Percentiles rank a stretch among this genome's conserved stretches.
phyloP scores from a whole-genome alignment of 2,113 vertebrate genomes.

The Copsychus sechellarum region DNA sequence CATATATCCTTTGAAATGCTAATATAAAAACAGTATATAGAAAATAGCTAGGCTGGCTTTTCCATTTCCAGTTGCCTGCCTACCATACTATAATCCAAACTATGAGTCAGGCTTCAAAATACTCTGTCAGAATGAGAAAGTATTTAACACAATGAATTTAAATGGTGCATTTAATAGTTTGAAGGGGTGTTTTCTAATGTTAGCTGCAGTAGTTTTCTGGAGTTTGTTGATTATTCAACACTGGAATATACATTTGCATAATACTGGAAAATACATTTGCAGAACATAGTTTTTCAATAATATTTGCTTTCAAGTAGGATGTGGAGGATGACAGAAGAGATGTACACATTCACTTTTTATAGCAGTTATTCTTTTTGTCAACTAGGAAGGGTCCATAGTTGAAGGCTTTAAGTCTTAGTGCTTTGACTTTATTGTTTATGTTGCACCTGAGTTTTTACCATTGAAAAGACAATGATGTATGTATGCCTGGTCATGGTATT shows the following conservation, averaged over 20 bases:
- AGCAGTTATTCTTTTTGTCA: not conserved
- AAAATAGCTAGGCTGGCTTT: constrained; percentile 32
- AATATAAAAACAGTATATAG: not conserved
- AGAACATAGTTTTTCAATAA: not conserved
- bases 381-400: not conserved
- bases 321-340: not conserved
- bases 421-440: not conserved
- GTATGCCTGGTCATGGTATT: fast-evolving
- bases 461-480: not conserved
- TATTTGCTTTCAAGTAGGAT: not conserved
- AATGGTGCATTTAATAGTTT: constrained; percentile 32
- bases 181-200: not conserved
- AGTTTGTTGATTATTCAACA: not conserved
- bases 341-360: not conserved
- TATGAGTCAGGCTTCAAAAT: constrained; percentile 66
- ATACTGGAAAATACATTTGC: not conserved
- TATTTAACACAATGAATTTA: constrained; percentile 25
- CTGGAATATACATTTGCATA: not conserved
- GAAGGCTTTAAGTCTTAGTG: not conserved
- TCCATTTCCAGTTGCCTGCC: constrained; percentile 43
- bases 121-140: constrained; percentile 29
- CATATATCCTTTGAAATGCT: constrained; percentile 40
- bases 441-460: not conserved
- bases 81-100: constrained; percentile 44
- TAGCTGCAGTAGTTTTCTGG: not conserved